These are phyloP conservation scores for Synergus gifuensis DNA, from an alignment of 2,888 invertebrate genomes.

Conservation along the genomic window DNA sequence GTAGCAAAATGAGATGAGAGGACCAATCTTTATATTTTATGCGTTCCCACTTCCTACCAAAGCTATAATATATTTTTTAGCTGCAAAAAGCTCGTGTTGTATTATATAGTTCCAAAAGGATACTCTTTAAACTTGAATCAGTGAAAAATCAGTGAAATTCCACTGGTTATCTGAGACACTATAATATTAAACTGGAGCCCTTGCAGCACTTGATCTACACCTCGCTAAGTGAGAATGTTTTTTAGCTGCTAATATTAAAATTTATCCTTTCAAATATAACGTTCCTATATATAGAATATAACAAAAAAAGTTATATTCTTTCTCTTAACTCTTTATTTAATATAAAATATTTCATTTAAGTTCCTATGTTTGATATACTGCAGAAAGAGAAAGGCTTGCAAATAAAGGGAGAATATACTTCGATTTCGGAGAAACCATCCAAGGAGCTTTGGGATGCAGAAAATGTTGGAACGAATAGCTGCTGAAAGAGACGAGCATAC, in stretches of 20 bases:
- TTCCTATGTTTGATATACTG: neutral
- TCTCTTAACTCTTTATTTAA: neutral
- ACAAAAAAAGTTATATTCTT: too few species aligned
- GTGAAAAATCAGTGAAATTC: too few species aligned
- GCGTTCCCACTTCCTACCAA: neutral
- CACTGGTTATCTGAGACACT: too few species aligned
- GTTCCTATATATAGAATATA: too few species aligned
- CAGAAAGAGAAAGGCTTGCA: neutral
- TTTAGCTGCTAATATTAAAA: too few species aligned
- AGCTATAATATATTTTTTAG: neutral
- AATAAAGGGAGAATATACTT: constrained; percentile 6
- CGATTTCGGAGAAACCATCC: constrained; percentile 21
- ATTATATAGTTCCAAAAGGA: neutral
- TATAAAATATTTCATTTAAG: neutral
- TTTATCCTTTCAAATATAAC: too few species aligned
- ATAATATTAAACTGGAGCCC: too few species aligned
- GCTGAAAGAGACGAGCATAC: constrained; percentile 29
- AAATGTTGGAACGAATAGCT: constrained; percentile 24
- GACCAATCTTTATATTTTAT: neutral
- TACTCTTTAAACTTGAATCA: too few species aligned
- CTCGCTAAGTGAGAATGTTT: too few species aligned
- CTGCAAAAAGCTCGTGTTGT: neutral
- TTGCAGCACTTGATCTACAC: too few species aligned
- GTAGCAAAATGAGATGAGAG: neutral
- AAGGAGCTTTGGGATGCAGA: constrained; percentile 26